Evolutionary conservation across 2,113 vertebrate genomes (phyloP).

Genomic region (Illadopsis cleaveri): DNA sequence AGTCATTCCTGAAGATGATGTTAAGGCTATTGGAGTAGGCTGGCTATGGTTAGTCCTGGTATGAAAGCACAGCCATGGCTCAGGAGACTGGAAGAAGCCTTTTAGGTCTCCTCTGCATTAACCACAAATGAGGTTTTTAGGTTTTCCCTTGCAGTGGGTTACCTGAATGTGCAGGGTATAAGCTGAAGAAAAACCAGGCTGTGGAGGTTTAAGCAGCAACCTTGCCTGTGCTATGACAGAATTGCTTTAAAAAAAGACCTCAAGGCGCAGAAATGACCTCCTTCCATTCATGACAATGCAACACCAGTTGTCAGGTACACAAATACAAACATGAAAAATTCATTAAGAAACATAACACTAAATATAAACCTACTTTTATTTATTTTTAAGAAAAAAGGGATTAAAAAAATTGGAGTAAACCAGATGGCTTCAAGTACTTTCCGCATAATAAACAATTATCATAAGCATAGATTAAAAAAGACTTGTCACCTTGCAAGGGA

Average conservation of each 20-base stretch:
- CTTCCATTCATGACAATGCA: background rate
- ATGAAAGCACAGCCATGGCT: background rate
- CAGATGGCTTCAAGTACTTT: slow-evolving; percentile 55
- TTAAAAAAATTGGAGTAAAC: slow-evolving; percentile 31
- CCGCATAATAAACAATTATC: background rate
- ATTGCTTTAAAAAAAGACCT: background rate
- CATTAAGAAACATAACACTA: slow-evolving; percentile 43
- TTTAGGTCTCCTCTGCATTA: background rate
- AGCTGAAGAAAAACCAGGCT: background rate
- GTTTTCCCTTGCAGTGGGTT: background rate
- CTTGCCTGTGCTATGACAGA: background rate
- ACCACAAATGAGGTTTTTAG: background rate
- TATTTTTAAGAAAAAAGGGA: background rate
- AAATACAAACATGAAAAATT: slow-evolving; percentile 49
- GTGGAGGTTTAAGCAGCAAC: background rate
- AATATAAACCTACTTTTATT: slow-evolving; percentile 54
- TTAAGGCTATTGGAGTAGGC: slow-evolving; percentile 21
- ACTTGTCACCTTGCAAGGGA: slow-evolving; percentile 3
- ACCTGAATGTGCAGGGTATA: background rate
- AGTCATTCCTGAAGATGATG: background rate
- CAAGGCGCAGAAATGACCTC: background rate
- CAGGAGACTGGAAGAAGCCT: background rate
- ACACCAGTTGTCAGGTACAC: background rate
- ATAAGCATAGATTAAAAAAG: slow-evolving; percentile 9
- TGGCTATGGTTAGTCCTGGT: background rate